Percentiles rank a stretch among this genome's conserved stretches.
phyloP scores from a whole-genome alignment of 2,888 invertebrate genomes.

The Macropis europaea region DNA sequence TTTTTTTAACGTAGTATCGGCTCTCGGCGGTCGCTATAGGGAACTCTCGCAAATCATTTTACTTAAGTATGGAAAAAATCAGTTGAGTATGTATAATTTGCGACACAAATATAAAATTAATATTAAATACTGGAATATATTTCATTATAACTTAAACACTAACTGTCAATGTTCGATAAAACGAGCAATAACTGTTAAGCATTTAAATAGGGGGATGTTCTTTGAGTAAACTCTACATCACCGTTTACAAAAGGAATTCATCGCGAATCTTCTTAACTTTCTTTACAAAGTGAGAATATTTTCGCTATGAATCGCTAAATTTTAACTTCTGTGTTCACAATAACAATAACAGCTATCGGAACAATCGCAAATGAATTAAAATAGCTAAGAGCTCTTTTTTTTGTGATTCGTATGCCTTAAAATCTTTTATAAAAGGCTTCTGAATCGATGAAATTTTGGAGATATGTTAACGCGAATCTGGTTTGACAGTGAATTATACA shows the following conservation, averaged over 20 bases:
- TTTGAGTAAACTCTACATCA: slow-evolving; percentile 48
- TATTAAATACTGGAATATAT: slow-evolving; percentile 63
- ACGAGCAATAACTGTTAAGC: slow-evolving; percentile 57
- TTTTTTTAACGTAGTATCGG: slow-evolving; percentile 28
- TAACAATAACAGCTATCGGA: slow-evolving; percentile 38
- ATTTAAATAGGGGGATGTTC: slow-evolving; percentile 56
- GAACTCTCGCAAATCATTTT: slow-evolving; percentile 24
- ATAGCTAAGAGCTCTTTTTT: slow-evolving; percentile 20
- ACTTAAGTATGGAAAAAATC: slow-evolving; percentile 27
- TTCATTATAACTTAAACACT: slow-evolving; percentile 58
- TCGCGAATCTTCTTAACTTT: slow-evolving; percentile 26
- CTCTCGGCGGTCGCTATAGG: slow-evolving; percentile 15
- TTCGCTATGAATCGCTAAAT: slow-evolving; percentile 31
- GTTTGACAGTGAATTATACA: slow-evolving; percentile 44
- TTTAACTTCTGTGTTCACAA: slow-evolving; percentile 32
- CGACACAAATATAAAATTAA: slow-evolving; percentile 64
- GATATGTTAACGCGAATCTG: slow-evolving; percentile 56
- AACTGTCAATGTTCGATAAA: slow-evolving; percentile 58
- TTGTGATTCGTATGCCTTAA: slow-evolving; percentile 39
- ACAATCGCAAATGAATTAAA: slow-evolving; percentile 41
- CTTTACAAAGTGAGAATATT: slow-evolving; percentile 43
- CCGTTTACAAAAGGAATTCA: slow-evolving; percentile 56
- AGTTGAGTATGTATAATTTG: slow-evolving; percentile 51
- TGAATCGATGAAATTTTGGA: slow-evolving; percentile 29
- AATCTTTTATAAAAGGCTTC: slow-evolving; percentile 29